These are phyloP conservation scores for Podilymbus podiceps DNA, from an alignment of 2,113 vertebrate genomes.

Conservation along the genomic window DNA sequence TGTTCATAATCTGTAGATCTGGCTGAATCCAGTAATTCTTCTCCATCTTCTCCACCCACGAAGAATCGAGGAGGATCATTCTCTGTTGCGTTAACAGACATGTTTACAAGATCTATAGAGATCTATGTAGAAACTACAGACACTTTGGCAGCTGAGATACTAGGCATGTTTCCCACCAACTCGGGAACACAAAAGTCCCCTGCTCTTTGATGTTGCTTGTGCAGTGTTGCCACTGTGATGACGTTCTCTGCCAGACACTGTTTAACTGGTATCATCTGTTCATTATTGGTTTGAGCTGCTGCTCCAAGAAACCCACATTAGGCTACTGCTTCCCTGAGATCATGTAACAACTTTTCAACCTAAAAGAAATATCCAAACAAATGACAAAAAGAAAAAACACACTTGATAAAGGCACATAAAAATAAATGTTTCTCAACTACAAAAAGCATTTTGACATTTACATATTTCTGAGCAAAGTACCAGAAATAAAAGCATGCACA, in stretches of 20 bases:
- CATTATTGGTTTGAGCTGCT: conserved; percentile 23
- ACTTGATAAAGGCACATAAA: neutral
- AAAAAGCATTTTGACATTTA: neutral
- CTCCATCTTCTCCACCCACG: conserved; percentile 84
- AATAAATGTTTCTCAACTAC: neutral
- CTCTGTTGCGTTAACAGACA: conserved; percentile 77
- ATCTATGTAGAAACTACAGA: conserved; percentile 38
- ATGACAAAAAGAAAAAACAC: neutral
- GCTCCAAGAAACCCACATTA: neutral
- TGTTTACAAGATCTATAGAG: conserved; percentile 13
- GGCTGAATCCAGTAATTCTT: conserved; percentile 77
- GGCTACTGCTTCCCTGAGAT: conserved; percentile 29
- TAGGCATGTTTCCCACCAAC: conserved; percentile 44
- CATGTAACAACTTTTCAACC: conserved; percentile 18
- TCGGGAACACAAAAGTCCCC: neutral
- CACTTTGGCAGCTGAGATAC: neutral
- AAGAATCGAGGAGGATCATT: conserved; percentile 83
- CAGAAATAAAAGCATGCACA: neutral
- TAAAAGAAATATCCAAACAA: neutral
- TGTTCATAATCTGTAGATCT: conserved; percentile 77
- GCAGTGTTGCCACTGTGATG: conserved; percentile 2
- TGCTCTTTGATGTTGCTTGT: conserved; percentile 4
- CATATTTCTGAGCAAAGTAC: neutral
- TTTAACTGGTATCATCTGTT: conserved; percentile 57
- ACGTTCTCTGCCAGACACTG: conserved; percentile 42